phyloP scores from a whole-genome alignment of 2,113 vertebrate species.

The Holacanthus passer region DNA sequence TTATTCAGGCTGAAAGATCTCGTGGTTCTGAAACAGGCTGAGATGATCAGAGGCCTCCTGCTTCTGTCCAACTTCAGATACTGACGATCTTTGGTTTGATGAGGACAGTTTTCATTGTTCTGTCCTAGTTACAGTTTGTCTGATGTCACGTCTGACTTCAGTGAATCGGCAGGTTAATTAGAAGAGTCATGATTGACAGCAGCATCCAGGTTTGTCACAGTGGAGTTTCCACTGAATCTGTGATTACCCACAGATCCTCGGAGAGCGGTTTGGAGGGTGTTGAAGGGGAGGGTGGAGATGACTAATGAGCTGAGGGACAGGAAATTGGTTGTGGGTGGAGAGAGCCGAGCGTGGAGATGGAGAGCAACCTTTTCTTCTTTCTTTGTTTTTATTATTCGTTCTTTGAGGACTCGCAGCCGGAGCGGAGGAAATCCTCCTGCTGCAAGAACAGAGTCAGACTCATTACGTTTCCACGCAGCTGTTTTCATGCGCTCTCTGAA shows the following conservation, averaged over 20 bases:
- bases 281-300: constrained; percentile 32
- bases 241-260: constrained; percentile 21
- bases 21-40: too few relatives aligned
- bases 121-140: neutral
- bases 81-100: too few relatives aligned
- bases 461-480: neutral
- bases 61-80: too few relatives aligned
- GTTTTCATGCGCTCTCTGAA: neutral
- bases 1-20: too few relatives aligned
- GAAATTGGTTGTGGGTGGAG: constrained; percentile 49
- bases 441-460: neutral
- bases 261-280: constrained; percentile 14
- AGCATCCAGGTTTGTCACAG: neutral
- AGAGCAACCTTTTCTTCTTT: constrained; percentile 14
- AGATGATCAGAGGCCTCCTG: too few relatives aligned
- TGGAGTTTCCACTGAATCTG: neutral
- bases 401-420: neutral
- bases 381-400: neutral
- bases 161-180: constrained; percentile 36
- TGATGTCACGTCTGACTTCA: neutral
- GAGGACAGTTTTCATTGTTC: too few relatives aligned
- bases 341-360: neutral
- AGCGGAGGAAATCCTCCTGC: neutral
- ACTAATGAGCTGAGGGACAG: constrained; percentile 54
- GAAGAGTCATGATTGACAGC: constrained; percentile 17